Base-by-base conservation (phyloP, 2,888 invertebrate genomes). In the Torymus aiolomorphi region DNA sequence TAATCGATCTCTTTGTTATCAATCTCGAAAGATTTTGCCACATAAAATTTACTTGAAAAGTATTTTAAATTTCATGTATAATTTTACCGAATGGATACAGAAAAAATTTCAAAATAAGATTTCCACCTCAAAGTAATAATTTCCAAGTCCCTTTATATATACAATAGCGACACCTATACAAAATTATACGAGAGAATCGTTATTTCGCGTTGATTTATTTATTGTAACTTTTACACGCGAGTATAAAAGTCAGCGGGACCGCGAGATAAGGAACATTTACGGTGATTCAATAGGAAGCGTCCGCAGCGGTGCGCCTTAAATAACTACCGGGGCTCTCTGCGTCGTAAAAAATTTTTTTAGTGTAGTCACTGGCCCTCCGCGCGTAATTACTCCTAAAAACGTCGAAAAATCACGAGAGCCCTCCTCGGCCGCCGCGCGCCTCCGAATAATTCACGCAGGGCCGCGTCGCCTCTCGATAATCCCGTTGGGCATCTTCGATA, bases 401-500 rank as follows among this genome's bases (percentile, higher is more conserved):
- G 62, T 57, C 80, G 79, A 80, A 75, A 82, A 82, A 81, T 82
- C 82, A 76, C 66, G 82, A 82, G 76, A 78, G 76, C 76, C 66
- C 69, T 76, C 16, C 76, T 12, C n/a, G 16, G 10, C 20, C 42
- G 12, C 3, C 1, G 51, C 42, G 14, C n/a, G 66, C 18, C 62
- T 16, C 52, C 73, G 51, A 62, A 74, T 78, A 74, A 78, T 75
- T 79, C 74, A 75, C 20, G 20, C 69, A 24, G 56, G 49, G n/a
- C 8, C 14, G 13, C 24, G 54, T n/a, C 1, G 51, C 24, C 42
- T 54, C 59, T 73, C 31, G 65, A 62, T 78, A 78, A 73, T 75
- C 73, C 82, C 81, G 76, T 42, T 31, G 78, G 82, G 84, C 86
- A 87, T 88, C 87, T 86, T 87, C 86, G 88, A 88, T 89, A 89